Conservation (phyloP, 2,113 vertebrate genomes). For the Pseudorectes ferrugineus region DNA sequence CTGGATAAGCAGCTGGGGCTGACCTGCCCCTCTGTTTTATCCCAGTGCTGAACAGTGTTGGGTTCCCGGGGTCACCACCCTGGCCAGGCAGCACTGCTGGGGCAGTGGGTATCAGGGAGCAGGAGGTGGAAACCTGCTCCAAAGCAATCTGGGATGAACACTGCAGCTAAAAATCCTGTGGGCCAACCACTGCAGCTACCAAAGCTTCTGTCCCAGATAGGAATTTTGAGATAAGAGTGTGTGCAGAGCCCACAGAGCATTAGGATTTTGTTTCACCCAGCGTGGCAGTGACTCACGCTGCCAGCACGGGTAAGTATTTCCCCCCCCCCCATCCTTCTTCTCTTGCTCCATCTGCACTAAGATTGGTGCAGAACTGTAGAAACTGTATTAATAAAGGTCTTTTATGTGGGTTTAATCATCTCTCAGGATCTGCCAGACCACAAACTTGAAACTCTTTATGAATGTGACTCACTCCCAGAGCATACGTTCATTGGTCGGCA, state of each 20-base stretch:
- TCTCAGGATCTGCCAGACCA: constrained; percentile 33
- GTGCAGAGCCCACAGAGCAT: background rate
- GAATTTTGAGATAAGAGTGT: background rate
- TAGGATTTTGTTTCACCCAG: background rate
- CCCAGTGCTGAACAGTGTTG: rapidly evolving
- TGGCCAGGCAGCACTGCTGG: rapidly evolving
- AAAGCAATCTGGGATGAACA: background rate
- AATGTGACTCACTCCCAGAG: constrained; percentile 32
- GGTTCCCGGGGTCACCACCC: rapidly evolving
- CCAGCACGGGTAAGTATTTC: background rate
- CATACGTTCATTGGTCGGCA: constrained; percentile 6
- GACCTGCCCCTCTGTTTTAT: background rate
- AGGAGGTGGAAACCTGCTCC: background rate
- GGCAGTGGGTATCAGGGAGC: rapidly evolving
- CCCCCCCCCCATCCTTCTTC: background rate
- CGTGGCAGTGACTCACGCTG: background rate
- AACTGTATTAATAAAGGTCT: constrained; percentile 31
- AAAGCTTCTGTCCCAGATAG: background rate
- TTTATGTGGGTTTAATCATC: constrained; percentile 59
- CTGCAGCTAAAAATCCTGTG: background rate
- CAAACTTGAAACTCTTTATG: constrained; percentile 30
- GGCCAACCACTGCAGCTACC: background rate
- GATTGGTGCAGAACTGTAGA: background rate
- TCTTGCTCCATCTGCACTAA: background rate
- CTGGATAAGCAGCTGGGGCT: background rate